Percentiles rank a stretch among this genome's conserved stretches.
Conservation (phyloP, 2,888 invertebrate genomes). For the Acrobasis repandana region DNA sequence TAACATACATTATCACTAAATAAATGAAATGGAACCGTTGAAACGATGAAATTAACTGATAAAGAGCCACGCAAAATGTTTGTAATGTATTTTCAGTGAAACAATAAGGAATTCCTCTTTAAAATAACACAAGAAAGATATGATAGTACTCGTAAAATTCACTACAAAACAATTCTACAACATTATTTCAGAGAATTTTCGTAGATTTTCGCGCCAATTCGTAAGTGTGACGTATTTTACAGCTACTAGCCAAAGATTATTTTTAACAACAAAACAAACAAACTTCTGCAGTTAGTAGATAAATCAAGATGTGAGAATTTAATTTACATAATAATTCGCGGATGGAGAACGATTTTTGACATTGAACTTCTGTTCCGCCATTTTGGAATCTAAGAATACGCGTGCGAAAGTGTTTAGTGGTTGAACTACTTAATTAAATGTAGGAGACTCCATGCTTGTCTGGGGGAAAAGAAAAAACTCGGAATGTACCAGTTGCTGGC, state of each 20-base stretch:
- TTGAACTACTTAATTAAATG: constrained; percentile 5
- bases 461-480: too few relatives aligned
- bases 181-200: background rate
- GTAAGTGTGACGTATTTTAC: background rate
- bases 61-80: background rate
- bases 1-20: background rate
- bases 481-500: too few relatives aligned
- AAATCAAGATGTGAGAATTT: constrained; percentile 33
- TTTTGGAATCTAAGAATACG: constrained; percentile 45
- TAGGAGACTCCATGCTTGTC: too few relatives aligned
- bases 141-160: constrained; percentile 2
- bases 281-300: constrained; percentile 27
- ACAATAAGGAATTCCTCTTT: background rate
- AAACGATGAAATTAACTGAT: background rate
- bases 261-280: constrained; percentile 24
- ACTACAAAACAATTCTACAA: background rate
- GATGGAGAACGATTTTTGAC: constrained; percentile 35
- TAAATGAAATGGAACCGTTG: background rate
- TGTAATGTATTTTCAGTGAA: background rate
- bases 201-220: constrained; percentile 5
- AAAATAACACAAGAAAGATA: background rate
- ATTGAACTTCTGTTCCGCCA: constrained; percentile 51
- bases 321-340: constrained; percentile 28
- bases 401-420: constrained; percentile 37
- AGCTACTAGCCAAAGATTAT: background rate